These are phyloP conservation scores for Microtus montanus DNA, from an alignment of 2,113 vertebrate species.

Conservation along the genomic window DNA sequence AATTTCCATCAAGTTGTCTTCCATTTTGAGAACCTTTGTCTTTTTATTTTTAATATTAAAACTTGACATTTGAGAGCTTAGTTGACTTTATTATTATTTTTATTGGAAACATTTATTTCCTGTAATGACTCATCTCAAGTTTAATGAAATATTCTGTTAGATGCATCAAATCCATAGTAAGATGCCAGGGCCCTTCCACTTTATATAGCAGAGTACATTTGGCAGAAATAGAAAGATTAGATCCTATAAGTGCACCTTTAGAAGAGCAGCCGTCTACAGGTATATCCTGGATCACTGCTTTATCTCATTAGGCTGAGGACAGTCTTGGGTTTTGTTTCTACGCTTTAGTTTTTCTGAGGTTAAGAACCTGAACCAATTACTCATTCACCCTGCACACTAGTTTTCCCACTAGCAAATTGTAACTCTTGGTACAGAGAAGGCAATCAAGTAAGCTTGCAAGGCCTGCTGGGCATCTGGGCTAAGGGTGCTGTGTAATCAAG, in stretches of 20 bases:
- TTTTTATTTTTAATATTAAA: conserved; percentile 36
- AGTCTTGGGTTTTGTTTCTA: not conserved
- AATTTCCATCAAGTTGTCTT: not conserved
- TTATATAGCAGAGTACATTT: not conserved
- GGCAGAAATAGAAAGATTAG: not conserved
- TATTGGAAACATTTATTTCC: conserved; percentile 23
- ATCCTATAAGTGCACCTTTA: not conserved
- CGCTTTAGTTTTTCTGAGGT: not conserved
- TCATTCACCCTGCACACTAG: conserved; percentile 3
- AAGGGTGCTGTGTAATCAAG: not conserved
- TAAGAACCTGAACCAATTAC: conserved; percentile 16
- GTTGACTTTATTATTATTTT: not conserved
- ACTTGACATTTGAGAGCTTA: conserved; percentile 33
- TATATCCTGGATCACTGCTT: conserved; percentile 21
- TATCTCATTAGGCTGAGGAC: conserved; percentile 23
- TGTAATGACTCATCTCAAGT: not conserved
- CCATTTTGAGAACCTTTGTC: not conserved
- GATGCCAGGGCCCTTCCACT: not conserved
- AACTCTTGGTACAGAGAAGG: conserved; percentile 9
- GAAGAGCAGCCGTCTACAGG: not conserved
- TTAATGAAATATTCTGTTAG: conserved; percentile 5
- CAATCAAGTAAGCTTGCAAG: not conserved
- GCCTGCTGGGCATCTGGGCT: not conserved
- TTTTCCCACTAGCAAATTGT: conserved; percentile 1
- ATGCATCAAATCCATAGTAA: conserved; percentile 33